Evolutionary conservation across 2,888 invertebrate species (phyloP).

Genomic region (Gandaritis pyraliata): DNA sequence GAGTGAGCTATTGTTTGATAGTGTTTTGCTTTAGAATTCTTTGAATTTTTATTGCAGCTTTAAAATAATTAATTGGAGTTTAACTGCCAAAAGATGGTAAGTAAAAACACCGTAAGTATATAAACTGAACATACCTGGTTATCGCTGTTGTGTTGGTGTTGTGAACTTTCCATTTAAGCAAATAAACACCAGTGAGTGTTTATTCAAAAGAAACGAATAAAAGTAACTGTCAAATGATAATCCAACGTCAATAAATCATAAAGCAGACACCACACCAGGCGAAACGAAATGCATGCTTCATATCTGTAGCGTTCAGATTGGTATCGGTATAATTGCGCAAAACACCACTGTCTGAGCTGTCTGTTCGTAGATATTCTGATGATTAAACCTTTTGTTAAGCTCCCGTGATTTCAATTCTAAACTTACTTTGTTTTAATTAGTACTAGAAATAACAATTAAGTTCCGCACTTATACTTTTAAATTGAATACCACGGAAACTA

Average conservation of each 20-base stretch:
- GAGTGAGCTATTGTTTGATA: slow-evolving; percentile 3
- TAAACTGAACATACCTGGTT: too few relatives aligned
- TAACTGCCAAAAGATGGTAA: too few relatives aligned
- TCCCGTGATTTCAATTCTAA: slow-evolving; percentile 41
- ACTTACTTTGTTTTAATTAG: slow-evolving; percentile 26
- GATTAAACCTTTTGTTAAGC: slow-evolving; percentile 44
- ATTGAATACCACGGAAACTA: too few relatives aligned
- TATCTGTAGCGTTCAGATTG: slow-evolving; percentile 64
- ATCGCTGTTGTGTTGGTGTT: too few relatives aligned
- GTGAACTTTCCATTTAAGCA: background rate
- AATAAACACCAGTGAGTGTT: slow-evolving; percentile 5
- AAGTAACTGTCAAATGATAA: slow-evolving; percentile 32
- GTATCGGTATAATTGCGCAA: slow-evolving; percentile 75
- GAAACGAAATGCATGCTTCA: slow-evolving; percentile 59
- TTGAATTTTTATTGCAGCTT: background rate
- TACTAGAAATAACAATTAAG: background rate
- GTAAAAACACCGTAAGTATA: too few relatives aligned
- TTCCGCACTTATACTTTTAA: too few relatives aligned
- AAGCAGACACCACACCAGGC: slow-evolving; percentile 38
- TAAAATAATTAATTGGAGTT: too few relatives aligned
- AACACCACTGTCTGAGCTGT: slow-evolving; percentile 70
- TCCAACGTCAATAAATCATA: slow-evolving; percentile 36
- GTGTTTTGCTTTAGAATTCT: background rate
- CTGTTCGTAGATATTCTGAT: slow-evolving; percentile 53
- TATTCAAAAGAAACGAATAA: slow-evolving; percentile 10